A percentile compares a stretch with the other conserved stretches of the same genome.
Conservation (phyloP, 2,113 vertebrate species). For the Ciconia stormi region DNA sequence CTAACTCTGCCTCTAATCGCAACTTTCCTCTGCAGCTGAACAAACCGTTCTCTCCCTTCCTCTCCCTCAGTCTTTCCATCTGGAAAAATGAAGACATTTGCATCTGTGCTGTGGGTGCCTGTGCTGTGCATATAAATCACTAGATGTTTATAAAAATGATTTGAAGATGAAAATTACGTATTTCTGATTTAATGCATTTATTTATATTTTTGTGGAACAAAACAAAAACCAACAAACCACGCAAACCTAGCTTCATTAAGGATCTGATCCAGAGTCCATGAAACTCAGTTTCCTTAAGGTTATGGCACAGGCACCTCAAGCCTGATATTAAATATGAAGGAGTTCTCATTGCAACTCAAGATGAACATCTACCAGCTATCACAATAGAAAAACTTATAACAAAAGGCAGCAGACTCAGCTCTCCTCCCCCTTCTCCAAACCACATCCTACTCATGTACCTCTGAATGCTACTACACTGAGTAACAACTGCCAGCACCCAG, state of each 20-base stretch:
- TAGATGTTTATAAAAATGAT: neutral
- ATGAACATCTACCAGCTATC: neutral
- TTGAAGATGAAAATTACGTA: neutral
- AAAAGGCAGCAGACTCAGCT: neutral
- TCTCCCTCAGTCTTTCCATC: slow-evolving; percentile 32
- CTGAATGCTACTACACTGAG: neutral
- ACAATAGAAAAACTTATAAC: neutral
- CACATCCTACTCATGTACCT: neutral
- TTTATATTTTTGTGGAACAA: neutral
- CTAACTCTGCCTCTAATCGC: neutral
- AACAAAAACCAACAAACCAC: neutral
- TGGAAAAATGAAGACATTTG: slow-evolving; percentile 31
- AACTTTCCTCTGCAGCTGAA: slow-evolving; percentile 32
- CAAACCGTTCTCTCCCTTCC: neutral
- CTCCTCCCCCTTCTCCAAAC: neutral
- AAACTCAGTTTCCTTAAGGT: neutral
- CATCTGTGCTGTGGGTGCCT: neutral
- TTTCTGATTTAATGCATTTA: neutral
- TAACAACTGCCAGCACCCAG: neutral
- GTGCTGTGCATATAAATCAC: neutral
- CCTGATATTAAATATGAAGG: neutral
- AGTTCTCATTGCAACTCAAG: neutral
- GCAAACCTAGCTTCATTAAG: neutral
- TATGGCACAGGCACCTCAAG: neutral
- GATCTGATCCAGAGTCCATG: neutral